These are phyloP conservation scores for Romanogobio albipinnatus DNA, from an alignment of 2,113 vertebrate genomes.

Conservation along the genomic window DNA sequence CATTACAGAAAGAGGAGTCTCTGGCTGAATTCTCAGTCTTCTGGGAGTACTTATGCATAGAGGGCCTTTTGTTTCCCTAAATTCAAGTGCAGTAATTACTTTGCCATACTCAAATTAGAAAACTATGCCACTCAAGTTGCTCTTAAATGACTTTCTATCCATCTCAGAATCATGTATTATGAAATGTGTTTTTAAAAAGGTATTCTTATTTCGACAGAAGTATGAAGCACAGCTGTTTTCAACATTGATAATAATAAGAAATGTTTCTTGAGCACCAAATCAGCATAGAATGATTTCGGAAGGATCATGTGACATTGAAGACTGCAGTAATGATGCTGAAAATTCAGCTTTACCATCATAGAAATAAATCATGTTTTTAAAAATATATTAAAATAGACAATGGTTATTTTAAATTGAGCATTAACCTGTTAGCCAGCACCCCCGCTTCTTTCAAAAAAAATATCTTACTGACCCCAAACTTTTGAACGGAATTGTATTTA, in stretches of 20 bases:
- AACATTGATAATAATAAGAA: background rate
- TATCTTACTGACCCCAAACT: too few relatives aligned
- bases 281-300: background rate
- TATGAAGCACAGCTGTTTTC: background rate
- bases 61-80: constrained; percentile 4
- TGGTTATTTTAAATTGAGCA: too few relatives aligned
- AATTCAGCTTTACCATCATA: background rate
- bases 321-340: background rate
- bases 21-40: background rate
- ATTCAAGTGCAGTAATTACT: background rate
- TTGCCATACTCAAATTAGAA: background rate
- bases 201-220: background rate
- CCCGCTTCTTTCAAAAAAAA: too few relatives aligned
- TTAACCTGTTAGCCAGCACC: too few relatives aligned
- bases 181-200: background rate
- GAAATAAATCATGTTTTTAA: background rate
- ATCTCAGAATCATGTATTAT: background rate
- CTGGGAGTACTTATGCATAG: background rate
- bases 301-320: background rate
- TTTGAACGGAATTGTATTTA: too few relatives aligned
- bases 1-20: background rate
- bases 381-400: too few relatives aligned
- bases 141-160: background rate
- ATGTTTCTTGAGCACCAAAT: background rate
- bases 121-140: background rate